Evolutionary conservation across 1,140 invertebrate genomes (phyloP), one percentile per base, ranked within the genome.

Genomic region (Dreissena polymorpha): DNA sequence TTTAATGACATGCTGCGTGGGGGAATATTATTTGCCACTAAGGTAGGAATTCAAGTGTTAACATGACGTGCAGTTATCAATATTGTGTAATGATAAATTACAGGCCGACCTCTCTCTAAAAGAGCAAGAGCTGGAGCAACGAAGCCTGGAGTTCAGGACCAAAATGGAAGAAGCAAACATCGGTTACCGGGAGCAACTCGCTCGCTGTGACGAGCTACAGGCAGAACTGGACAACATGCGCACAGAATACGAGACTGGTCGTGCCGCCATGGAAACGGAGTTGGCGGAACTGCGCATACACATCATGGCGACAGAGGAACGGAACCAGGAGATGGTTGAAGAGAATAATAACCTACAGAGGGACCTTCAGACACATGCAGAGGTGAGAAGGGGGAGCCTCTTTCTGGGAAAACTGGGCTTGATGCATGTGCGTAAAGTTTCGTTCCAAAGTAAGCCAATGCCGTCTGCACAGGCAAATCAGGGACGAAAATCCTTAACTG

Each of bases 181-280:
- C 50, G 50, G 23, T 53, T 76, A 68, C 39, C 75, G 71, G 29
- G 74, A 83, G 49, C 27, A 49, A 55, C 75, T 83, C 2, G 49
- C 39, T 0, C 51, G 69, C 18, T 83, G 81, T 76, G 81, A 83
- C 18, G 70, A 83, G 51, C 53, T 83, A n/a, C 81, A 83, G n/a
- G 53, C 27, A 10, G 81, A 83, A 55, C 25, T 83, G 21, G 39
- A 83, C 53, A 83, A 83, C 55, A 73, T 83, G 18, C 13, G 60
- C 12, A 10, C 21, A 3, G 57, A 83, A 23, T 83, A 83, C 71
- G 81, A 83, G 51, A 64, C 6, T 25, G 51, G 57, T 23, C 75
- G 76, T 25, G 10, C 64, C 13, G 10, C 21, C 51, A 60, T 76
- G 53, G 81, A 83, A 60, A 63, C 49, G 51, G 81, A 83, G 39